Evolutionary conservation across 2,888 invertebrate genomes (phyloP).

Genomic region (Drosophila maculinotata): DNA sequence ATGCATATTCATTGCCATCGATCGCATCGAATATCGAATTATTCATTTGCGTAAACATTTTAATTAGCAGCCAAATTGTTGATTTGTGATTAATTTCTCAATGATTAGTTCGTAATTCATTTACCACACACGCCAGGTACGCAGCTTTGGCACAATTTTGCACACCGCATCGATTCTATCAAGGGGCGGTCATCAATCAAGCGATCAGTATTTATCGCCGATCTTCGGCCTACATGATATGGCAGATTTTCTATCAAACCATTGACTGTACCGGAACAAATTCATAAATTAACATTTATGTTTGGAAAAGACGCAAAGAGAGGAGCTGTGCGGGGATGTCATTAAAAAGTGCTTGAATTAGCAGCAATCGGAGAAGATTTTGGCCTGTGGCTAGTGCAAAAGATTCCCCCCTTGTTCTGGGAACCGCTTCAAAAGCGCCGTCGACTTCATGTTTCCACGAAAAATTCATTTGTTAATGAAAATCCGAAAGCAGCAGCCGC

Average conservation of each 20-base stretch:
- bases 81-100: conserved; percentile 67
- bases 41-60: conserved; percentile 76
- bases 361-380: conserved; percentile 30
- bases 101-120: conserved; percentile 75
- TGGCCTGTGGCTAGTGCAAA: conserved; percentile 29
- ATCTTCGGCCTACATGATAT: conserved; percentile 28
- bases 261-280: conserved; percentile 56
- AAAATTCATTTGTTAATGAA: conserved; percentile 68
- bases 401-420: conserved; percentile 41
- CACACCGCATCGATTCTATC: conserved; percentile 23
- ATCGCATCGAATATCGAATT: conserved; percentile 30
- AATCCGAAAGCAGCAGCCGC: conserved; percentile 27
- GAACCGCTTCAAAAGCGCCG: conserved; percentile 72
- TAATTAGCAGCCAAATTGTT: conserved; percentile 65
- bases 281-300: conserved; percentile 55
- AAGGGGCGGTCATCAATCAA: conserved; percentile 58
- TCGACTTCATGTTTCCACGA: conserved; percentile 61
- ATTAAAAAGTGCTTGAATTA: conserved; percentile 63
- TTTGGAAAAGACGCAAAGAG: not conserved
- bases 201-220: conserved; percentile 18
- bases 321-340: conserved; percentile 1
- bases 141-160: conserved; percentile 12
- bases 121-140: conserved; percentile 24
- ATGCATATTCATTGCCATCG: conserved; percentile 71
- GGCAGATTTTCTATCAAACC: conserved; percentile 35